These are phyloP conservation scores for Aricia agestis DNA, from an alignment of 1,140 invertebrate species.

Conservation along the genomic window DNA sequence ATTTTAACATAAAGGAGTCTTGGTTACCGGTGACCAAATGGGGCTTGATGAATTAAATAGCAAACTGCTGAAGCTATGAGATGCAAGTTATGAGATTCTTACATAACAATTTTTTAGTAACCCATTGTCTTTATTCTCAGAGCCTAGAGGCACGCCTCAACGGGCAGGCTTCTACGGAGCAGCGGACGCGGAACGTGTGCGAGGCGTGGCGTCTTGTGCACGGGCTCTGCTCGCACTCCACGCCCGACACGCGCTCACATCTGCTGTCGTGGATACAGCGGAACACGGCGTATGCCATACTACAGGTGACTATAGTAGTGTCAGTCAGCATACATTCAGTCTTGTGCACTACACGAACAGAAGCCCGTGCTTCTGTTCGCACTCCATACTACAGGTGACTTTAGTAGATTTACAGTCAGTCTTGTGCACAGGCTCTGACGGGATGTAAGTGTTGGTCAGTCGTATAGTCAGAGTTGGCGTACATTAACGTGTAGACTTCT, in stretches of 20 bases:
- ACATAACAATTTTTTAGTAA: neutral
- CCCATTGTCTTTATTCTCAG: conserved; percentile 30
- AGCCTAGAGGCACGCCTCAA: conserved; percentile 47
- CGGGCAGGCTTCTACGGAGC: conserved; percentile 35
- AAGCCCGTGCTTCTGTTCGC: conserved; percentile 55
- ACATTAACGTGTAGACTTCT: no score
- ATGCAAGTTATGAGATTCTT: neutral
- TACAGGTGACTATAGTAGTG: conserved; percentile 41
- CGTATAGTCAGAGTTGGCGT: no score
- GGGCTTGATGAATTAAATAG: no score
- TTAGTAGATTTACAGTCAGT: neutral
- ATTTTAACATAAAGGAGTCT: no score
- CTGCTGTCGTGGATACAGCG: conserved; percentile 56
- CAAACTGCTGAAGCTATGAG: no score
- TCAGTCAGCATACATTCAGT: conserved; percentile 5
- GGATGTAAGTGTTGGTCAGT: no score
- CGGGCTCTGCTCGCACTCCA: conserved; percentile 54
- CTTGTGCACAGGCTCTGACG: conserved; percentile 52
- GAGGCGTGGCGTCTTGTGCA: conserved; percentile 56
- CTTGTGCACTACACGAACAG: no score
- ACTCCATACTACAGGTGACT: conserved; percentile 55
- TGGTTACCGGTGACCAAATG: no score
- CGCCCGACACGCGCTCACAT: conserved; percentile 47
- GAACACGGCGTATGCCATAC: conserved; percentile 50
- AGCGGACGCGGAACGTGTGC: conserved; percentile 46